Percentiles rank a stretch among this genome's conserved stretches.
Conservation (phyloP, 2,113 vertebrate species). For the Syngnathus scovelli region DNA sequence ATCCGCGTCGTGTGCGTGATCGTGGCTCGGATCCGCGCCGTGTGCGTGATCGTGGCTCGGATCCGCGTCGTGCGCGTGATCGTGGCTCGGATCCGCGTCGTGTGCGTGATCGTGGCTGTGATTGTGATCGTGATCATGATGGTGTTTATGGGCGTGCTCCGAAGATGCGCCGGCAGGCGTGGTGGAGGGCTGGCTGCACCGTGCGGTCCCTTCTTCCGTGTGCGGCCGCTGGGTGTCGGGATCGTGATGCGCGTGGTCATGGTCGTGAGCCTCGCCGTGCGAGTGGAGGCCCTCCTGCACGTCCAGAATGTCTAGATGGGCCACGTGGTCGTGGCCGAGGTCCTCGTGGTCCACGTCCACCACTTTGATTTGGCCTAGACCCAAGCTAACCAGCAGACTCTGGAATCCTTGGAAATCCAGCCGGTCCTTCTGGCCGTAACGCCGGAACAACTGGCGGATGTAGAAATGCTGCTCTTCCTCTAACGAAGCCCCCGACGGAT, state of each 20-base stretch:
- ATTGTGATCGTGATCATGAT: constrained; percentile 1
- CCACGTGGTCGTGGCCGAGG: constrained; percentile 90
- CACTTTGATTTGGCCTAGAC: constrained; percentile 87
- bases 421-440: constrained; percentile 83
- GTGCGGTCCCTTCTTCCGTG: neutral
- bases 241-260: constrained; percentile 29
- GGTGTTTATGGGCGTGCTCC: constrained; percentile 5
- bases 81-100: no score
- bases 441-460: constrained; percentile 87
- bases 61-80: no score
- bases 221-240: constrained; percentile 20
- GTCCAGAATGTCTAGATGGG: constrained; percentile 86
- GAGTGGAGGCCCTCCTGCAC: constrained; percentile 81
- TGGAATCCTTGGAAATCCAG: constrained; percentile 88
- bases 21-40: no score
- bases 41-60: no score
- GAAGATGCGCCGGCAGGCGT: neutral
- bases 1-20: no score
- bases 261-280: constrained; percentile 59
- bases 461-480: constrained; percentile 88
- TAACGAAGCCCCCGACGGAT: constrained; percentile 62
- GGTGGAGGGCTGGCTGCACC: neutral
- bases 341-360: constrained; percentile 85
- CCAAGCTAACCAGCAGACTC: constrained; percentile 85
- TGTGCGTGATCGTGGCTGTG: constrained; percentile 1